Percentiles rank a stretch among this genome's conserved stretches.
These are phyloP conservation scores for Macaria liturata DNA, from an alignment of 2,888 invertebrate species.

Conservation along the genomic window DNA sequence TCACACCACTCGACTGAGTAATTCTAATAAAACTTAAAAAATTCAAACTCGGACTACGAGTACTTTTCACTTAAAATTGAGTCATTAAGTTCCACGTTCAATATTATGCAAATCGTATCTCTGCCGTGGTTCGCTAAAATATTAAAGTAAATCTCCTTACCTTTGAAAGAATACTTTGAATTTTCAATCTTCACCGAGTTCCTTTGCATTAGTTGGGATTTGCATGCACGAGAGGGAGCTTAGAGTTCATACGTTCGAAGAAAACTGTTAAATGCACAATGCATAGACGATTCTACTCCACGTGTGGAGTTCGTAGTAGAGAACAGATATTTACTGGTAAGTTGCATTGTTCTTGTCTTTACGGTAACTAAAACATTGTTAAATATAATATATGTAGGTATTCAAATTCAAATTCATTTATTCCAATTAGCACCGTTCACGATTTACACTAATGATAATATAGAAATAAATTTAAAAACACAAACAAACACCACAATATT, in stretches of 20 bases:
- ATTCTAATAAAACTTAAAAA: slow-evolving; percentile 18
- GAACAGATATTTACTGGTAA: no score
- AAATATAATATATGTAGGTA: no score
- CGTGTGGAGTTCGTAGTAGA: no score
- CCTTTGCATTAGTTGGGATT: slow-evolving; percentile 40
- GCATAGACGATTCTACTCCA: neutral
- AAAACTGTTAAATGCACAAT: slow-evolving; percentile 1
- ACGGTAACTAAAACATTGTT: no score
- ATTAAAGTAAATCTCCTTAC: slow-evolving; percentile 62
- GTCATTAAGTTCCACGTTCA: slow-evolving; percentile 42
- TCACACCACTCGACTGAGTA: slow-evolving; percentile 15
- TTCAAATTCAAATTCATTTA: no score
- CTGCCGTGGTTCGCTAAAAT: slow-evolving; percentile 47
- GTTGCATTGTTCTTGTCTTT: no score
- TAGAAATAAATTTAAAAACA: no score
- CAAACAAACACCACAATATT: no score
- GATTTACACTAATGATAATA: no score
- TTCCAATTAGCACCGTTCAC: no score
- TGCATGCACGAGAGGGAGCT: slow-evolving; percentile 37
- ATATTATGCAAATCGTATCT: slow-evolving; percentile 63
- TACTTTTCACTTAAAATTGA: slow-evolving; percentile 33
- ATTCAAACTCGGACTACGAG: slow-evolving; percentile 24
- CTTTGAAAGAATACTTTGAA: slow-evolving; percentile 42
- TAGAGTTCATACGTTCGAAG: slow-evolving; percentile 21
- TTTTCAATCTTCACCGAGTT: slow-evolving; percentile 33